Evolutionary conservation across 2,797 vertebrate species (phyloP).

Genomic region (Ctenosaura bakeri): DNA sequence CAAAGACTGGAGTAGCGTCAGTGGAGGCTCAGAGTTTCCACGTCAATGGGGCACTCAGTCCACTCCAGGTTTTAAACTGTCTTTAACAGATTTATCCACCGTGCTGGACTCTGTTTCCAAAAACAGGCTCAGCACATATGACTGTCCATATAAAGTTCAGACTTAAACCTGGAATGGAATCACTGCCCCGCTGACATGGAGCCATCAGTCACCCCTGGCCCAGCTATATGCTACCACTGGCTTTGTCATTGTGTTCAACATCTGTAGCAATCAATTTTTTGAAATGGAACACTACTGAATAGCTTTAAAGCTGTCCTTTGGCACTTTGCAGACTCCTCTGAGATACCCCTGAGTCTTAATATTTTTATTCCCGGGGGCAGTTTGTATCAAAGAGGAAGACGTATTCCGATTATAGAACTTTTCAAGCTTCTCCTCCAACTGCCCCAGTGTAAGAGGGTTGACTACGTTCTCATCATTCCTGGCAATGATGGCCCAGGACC

Average conservation of each 20-base stretch:
- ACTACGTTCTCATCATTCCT: conserved; percentile 56
- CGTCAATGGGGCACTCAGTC: too few species aligned
- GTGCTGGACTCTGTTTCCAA: too few species aligned
- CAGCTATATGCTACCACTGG: too few species aligned
- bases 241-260: background rate
- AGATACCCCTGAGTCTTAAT: background rate
- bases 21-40: too few species aligned
- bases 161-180: too few species aligned
- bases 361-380: conserved; percentile 51
- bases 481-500: conserved; percentile 66
- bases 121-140: too few species aligned
- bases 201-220: too few species aligned
- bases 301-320: too few species aligned
- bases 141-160: too few species aligned
- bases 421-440: conserved; percentile 45
- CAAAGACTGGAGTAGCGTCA: background rate
- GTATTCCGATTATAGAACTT: conserved; percentile 39
- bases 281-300: background rate
- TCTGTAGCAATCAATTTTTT: background rate
- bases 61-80: too few species aligned
- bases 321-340: background rate
- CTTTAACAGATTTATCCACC: too few species aligned
- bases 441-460: conserved; percentile 39
- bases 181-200: too few species aligned
- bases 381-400: conserved; percentile 58